Evolutionary conservation across 1,140 invertebrate species (phyloP).

Genomic region (Neuroterus valhalla): DNA sequence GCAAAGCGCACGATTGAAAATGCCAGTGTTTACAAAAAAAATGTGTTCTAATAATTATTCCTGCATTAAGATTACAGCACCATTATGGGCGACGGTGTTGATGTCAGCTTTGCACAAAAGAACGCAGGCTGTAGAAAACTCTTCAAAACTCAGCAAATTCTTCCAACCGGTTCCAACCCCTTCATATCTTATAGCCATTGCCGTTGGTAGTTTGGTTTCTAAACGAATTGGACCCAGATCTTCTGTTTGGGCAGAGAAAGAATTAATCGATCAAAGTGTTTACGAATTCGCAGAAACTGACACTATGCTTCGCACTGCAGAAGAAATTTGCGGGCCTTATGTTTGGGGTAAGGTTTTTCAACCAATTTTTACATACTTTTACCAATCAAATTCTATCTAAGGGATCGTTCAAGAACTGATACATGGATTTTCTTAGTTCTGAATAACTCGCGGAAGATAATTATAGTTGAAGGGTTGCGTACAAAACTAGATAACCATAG

Average conservation of each 20-base stretch:
- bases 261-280: constrained; percentile 87
- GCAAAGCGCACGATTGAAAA: too few relatives aligned
- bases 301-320: constrained; percentile 87
- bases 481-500: too few relatives aligned
- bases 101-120: constrained; percentile 89
- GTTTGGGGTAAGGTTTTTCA: constrained; percentile 79
- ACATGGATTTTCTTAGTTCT: too few relatives aligned
- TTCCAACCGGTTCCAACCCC: constrained; percentile 86
- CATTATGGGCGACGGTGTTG: constrained; percentile 85
- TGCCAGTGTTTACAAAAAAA: too few relatives aligned
- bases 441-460: too few relatives aligned
- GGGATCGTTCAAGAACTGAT: constrained; percentile 11
- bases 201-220: constrained; percentile 87
- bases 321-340: constrained; percentile 87
- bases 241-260: constrained; percentile 92
- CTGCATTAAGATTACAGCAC: constrained; percentile 80
- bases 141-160: constrained; percentile 78
- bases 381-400: background rate
- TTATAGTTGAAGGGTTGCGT: too few relatives aligned
- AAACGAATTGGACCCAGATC: constrained; percentile 85
- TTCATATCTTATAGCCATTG: constrained; percentile 90
- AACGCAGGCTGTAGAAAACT: constrained; percentile 63
- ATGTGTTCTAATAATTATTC: background rate
- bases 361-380: background rate
- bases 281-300: constrained; percentile 94